Base-by-base conservation (phyloP, 64 coral and sea anemone genomes). In the Stichodactyla helianthus region DNA sequence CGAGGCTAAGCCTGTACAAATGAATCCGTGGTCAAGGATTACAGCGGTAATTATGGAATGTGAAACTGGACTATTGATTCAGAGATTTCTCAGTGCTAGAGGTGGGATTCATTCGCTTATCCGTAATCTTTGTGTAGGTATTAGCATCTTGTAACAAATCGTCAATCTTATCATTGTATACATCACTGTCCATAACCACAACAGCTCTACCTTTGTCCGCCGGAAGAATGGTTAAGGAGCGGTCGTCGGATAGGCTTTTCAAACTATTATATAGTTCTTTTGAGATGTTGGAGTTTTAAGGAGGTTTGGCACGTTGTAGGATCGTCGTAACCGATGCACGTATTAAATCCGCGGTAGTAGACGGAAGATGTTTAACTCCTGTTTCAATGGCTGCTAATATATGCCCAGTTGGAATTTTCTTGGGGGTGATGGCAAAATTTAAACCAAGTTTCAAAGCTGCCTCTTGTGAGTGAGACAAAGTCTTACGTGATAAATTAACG, bases 171-270 rank as follows among this genome's bases (percentile, higher is more conserved):
- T 88, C 78, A 7, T 27, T 63, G 58, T 89, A 89, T 5, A 70
- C 79, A 4, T 52, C 53, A 5, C 54, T 71, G 52, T 61, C 17
- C 82, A 58, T 84, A 0, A 84, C 82, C 1, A 84, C 82, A 27
- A 84, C 54, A 16, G 82, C 53, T 60, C 79, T 11, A 9, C 88
- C 88, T 62, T 88, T 88, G 62, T 88, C 77, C 5, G 78, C 87
- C 70, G 88, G 79, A 19, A 89, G 25, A 53, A 89, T 89, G 35
- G 79, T 89, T 10, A 89, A 18, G 53, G 82, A 83, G 23, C 51
- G 53, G 22, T 83, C 82, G 51, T 83, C 55, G 2, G 82, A 55
- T 54, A 83, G 19, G 51, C 52, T 50, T 83, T 83, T 83, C 55
- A 56, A 59, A 8, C 51, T 54, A 54, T 83, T 17, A 6, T 10